These are phyloP conservation scores for Sebastes elongatus DNA, from an alignment of 2,797 vertebrate species.

Conservation along the genomic window DNA sequence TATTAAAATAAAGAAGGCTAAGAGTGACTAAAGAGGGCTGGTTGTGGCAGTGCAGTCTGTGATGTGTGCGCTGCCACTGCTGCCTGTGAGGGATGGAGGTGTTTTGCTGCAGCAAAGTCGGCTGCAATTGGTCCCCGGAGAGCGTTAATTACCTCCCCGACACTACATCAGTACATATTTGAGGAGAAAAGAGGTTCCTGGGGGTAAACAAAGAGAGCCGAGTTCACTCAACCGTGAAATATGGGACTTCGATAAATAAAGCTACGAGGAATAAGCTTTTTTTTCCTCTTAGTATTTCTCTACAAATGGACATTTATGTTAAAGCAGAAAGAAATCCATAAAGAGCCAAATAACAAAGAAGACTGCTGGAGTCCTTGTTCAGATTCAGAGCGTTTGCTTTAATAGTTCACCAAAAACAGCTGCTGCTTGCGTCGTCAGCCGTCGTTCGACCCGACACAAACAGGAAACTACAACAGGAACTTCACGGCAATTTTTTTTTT, in stretches of 20 bases:
- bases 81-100: conserved; percentile 35
- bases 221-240: conserved; percentile 33
- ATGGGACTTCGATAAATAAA: conserved; percentile 29
- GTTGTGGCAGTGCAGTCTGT: background rate
- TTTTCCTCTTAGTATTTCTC: background rate
- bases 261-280: background rate
- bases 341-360: conserved; percentile 18
- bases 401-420: conserved; percentile 70
- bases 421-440: conserved; percentile 37
- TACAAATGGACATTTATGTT: background rate
- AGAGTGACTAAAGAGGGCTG: background rate
- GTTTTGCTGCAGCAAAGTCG: conserved; percentile 10
- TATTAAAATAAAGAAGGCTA: background rate
- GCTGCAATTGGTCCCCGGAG: conserved; percentile 44
- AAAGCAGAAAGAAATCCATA: background rate
- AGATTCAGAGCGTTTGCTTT: conserved; percentile 63
- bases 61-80: background rate
- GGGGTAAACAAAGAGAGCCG: conserved; percentile 43
- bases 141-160: conserved; percentile 64
- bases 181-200: conserved; percentile 48
- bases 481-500: conserved; percentile 44
- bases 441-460: conserved; percentile 33
- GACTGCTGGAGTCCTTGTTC: conserved; percentile 16
- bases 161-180: conserved; percentile 68
- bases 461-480: conserved; percentile 69